These are phyloP conservation scores for Lates calcarifer DNA, from an alignment of 2,113 vertebrate genomes.

Conservation along the genomic window DNA sequence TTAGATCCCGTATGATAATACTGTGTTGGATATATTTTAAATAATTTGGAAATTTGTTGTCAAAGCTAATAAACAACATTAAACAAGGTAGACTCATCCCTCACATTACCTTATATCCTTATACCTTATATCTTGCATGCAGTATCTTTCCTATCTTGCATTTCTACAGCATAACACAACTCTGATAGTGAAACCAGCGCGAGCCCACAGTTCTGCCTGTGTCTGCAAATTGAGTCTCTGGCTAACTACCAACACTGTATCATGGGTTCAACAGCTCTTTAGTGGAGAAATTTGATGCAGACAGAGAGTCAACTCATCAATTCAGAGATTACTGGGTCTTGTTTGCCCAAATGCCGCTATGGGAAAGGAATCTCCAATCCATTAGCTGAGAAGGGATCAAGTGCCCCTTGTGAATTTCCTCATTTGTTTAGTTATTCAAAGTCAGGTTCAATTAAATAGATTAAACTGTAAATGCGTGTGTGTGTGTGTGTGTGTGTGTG, in stretches of 20 bases:
- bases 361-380: slow-evolving; percentile 85
- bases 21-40: background rate
- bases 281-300: slow-evolving; percentile 84
- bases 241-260: slow-evolving; percentile 80
- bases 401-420: slow-evolving; percentile 84
- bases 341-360: slow-evolving; percentile 82
- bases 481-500: slow-evolving; percentile 28
- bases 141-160: slow-evolving; percentile 19
- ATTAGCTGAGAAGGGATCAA: slow-evolving; percentile 83
- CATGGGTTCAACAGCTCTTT: slow-evolving; percentile 81
- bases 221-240: slow-evolving; percentile 78
- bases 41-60: background rate
- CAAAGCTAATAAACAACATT: slow-evolving; percentile 19
- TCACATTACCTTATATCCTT: background rate
- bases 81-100: background rate
- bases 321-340: slow-evolving; percentile 83
- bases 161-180: slow-evolving; percentile 21
- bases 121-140: slow-evolving; percentile 48
- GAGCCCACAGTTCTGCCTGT: slow-evolving; percentile 60
- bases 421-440: slow-evolving; percentile 87
- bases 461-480: slow-evolving; percentile 69
- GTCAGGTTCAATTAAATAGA: slow-evolving; percentile 85
- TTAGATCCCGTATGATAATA: background rate
- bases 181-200: slow-evolving; percentile 72
- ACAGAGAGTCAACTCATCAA: slow-evolving; percentile 76